Evolutionary conservation across 2,797 vertebrate species (phyloP), one percentile per base, ranked within the genome.

Genomic region (Gadopsis marmoratus): DNA sequence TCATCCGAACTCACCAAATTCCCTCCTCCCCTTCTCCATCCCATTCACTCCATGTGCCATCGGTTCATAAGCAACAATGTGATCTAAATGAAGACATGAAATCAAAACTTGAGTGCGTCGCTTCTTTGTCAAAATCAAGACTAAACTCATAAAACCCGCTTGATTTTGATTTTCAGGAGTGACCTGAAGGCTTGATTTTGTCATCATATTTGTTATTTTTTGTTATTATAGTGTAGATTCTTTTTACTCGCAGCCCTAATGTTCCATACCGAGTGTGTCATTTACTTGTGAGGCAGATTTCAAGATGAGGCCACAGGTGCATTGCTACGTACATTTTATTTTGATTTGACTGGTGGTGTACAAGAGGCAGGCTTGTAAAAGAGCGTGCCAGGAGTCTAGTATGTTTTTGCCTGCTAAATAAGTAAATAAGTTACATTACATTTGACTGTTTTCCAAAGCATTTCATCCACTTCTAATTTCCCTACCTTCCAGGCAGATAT

Each of bases 41-140:
- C 55, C 86, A 84, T 84, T 79, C 81, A 33, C 63, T 86, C 84
- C 88, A 90, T 90, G 91, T 94, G 90, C 91, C 90, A 90, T 93
- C 76, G 90, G 90, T 83, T 92, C 87, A 87, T 79, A 41, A 63
- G 64, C 70, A 79, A 56, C 71, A 31, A 78, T 78, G 74, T 86
- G 77, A 67, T 76, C 16, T 37, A 71, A 88, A 71, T 37, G 23
- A 79, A 53, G 55, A 78, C 78, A 74, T 55, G n/a, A 85, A 88
- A 91, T 92, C 88, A 92, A 92, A 82, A 62, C 86, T 81, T 81
- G 86, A 82, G 67, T 13, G 35, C 4, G 54, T 88, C 85, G 67
- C 79, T 23, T 43, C 33, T 43, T 45, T 13, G 4, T 74, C 5
- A 68, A 69, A 80, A 65, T 80, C 71, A 55, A 64, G 48, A 59